Percentiles rank a stretch among this genome's conserved stretches.
Conservation (phyloP, 53 echinoderm and acorn worm species). For the Arbacia lixula region DNA sequence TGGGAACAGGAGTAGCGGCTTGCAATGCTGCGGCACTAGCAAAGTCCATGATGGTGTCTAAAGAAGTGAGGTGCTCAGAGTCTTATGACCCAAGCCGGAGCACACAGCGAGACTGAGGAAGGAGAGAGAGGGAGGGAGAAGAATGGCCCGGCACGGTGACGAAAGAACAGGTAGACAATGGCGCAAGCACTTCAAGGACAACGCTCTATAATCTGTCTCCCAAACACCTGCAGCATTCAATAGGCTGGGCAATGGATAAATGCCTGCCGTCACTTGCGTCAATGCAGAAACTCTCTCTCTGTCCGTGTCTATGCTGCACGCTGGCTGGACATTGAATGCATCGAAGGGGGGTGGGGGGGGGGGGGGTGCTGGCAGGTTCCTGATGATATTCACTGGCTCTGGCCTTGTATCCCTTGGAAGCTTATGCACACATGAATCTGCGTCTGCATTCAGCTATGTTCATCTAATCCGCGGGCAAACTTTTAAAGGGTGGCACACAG, state of each 20-base stretch:
- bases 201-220: conserved; percentile 51
- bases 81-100: conserved; percentile 31
- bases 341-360: conserved; percentile 1
- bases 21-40: conserved; percentile 52
- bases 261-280: conserved; percentile 30
- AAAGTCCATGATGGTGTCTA: conserved; percentile 57
- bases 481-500: conserved; percentile 1
- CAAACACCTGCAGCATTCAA: conserved; percentile 50
- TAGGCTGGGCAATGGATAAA: conserved; percentile 18
- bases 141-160: conserved; percentile 27
- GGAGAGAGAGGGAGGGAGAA: conserved; percentile 20
- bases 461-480: conserved; percentile 11
- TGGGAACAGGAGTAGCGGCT: conserved; percentile 38
- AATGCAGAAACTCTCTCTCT: no score
- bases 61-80: conserved; percentile 14
- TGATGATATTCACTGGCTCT: conserved; percentile 18
- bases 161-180: conserved; percentile 53
- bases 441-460: conserved; percentile 12
- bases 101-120: background rate
- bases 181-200: conserved; percentile 49
- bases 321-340: background rate
- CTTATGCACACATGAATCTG: conserved; percentile 33
- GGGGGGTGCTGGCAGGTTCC: background rate
- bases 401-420: background rate
- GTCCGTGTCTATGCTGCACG: no score